Conservation (phyloP, 1,140 invertebrate species). For the Pseudomyrmex pallidus region DNA sequence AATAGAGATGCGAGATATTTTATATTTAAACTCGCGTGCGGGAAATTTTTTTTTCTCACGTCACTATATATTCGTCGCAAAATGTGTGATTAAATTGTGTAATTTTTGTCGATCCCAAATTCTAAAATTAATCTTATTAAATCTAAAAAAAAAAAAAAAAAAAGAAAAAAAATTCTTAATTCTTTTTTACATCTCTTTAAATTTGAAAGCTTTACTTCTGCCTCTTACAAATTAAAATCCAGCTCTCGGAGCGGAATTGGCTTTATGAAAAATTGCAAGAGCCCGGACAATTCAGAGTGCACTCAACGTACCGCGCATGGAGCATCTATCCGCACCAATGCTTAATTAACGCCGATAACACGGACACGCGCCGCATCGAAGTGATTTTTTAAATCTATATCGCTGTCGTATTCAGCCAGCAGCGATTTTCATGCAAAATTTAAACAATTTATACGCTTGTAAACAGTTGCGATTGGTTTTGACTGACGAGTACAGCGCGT, state of each 20-base stretch:
- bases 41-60: not conserved
- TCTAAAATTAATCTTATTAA: too few species aligned
- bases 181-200: constrained; percentile 12
- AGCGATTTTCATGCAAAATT: constrained; percentile 45
- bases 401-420: constrained; percentile 45
- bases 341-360: constrained; percentile 60
- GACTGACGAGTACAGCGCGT: constrained; percentile 2
- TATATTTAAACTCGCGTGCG: not conserved
- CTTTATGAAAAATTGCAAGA: constrained; percentile 58
- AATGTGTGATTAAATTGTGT: not conserved
- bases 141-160: too few species aligned
- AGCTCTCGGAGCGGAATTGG: constrained; percentile 38
- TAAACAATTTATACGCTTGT: constrained; percentile 33
- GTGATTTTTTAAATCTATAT: constrained; percentile 57
- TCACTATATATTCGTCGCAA: not conserved
- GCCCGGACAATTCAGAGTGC: constrained; percentile 49
- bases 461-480: constrained; percentile 42
- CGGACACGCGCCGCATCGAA: constrained; percentile 45
- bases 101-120: not conserved
- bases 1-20: constrained; percentile 1
- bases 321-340: constrained; percentile 55
- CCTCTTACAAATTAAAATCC: constrained; percentile 34
- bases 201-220: not conserved
- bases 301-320: constrained; percentile 38
- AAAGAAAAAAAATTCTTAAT: not conserved